Evolutionary conservation across 2,797 vertebrate species (phyloP), one percentile per base, ranked within the genome.

Genomic region (Parambassis ranga): DNA sequence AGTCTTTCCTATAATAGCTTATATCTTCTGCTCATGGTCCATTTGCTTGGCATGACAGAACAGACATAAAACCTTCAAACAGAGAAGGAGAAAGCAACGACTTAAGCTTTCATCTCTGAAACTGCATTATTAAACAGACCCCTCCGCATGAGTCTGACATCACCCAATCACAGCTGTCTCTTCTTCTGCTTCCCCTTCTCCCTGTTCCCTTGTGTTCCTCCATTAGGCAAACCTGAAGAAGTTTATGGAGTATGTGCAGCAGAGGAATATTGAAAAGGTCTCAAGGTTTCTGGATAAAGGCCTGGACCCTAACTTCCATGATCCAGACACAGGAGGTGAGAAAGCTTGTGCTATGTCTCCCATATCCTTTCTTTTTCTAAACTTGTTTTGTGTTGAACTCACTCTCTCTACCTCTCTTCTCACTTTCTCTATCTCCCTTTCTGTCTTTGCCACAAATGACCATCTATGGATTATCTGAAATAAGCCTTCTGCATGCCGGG

Each of bases 281-380:
- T 94, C 94, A 81, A 92, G 95, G 68, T 91, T 98, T 79, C 87
- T 99, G 89, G 97, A 99, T 78, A 97, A 96, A 92, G 97, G 97
- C 79, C 92, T 98, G 87, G 97, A 98, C 87, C 97, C 97, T 71
- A 98, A 98, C 83, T 98, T 98, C 70, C 97, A 98, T 19, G 97
- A 98, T 69, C 93, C 95, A n/a, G 97, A 98, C 68, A 94, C 94
- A 48, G 97, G 96, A 94, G 97, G 97, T 98, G 78, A 80, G 72
- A 5, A 62, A 33, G 36, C 46, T 10, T 30, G 5, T 27, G 1
- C 5, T 7, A 42, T 35, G 6, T 50, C 19, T 37, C 37, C 7
- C 37, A 30, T 62, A 32, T 49, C 7, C 13, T 61, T 8, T 33
- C 33, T 58, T 56, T 57, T 15, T 13, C 10, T 14, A 68, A 38